Base-by-base conservation (phyloP, 1,140 invertebrate species). In the Drosophila suzukii region DNA sequence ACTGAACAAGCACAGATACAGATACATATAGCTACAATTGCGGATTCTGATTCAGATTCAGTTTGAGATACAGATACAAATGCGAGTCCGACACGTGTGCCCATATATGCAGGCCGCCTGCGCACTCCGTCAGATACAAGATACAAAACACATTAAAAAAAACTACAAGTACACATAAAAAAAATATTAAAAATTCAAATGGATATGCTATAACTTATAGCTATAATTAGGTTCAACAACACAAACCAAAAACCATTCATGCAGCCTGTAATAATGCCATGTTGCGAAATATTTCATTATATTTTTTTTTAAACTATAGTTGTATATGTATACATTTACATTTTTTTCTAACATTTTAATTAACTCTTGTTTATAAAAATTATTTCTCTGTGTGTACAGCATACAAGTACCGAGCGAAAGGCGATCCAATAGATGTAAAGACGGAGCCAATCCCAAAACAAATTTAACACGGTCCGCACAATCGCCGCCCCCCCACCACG, bases 81-180 rank as follows among this genome's bases (percentile, higher is more conserved):
- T 57, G 36, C 36, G 51, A 39, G 4, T 61, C 30, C 17, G 36
- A 49, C 46, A 57, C 47, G 49, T 75, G 71, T 75, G 53, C 32
- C 53, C 39, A 75, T 75, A 66, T 75, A 66, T 60, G 50, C 62
- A 60, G 50, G 51, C 85, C 82, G 83, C 82, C 82, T 86, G 83
- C 83, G 83, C 83, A 88, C 53, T 51, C 44, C 51, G 60, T 38
- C 62, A 81, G 56, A 61, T 67, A 81, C 73, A 67, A 81, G 57
- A 60, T 61, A 72, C 63, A 65, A 81, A 54, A 49, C 6, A 41
- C 13, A 12, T 36, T 36, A 12, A 53, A 39, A 43, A 20, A 4
- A 5, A 3, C 4, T 7, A 20, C 11, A 4, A 0, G 8, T 17
- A 44, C 15, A 7, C 10, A 17, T 15, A 11, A 44, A 20, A 20